A percentile compares a stretch with the other conserved stretches of the same genome.
These are phyloP conservation scores for Aplodontia rufa DNA, from an alignment of 2,113 vertebrate species.

Conservation along the genomic window DNA sequence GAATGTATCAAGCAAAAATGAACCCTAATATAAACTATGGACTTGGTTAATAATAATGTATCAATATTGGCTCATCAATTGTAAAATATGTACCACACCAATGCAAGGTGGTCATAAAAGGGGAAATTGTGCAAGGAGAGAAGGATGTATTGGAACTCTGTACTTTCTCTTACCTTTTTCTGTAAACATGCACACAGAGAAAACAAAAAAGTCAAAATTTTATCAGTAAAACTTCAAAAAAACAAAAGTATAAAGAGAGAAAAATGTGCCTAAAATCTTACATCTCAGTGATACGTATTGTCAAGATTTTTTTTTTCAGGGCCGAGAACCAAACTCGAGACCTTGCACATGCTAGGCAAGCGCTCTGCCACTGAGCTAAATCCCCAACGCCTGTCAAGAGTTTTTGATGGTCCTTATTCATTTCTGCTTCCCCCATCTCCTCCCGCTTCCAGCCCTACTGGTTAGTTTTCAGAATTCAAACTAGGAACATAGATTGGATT, in stretches of 20 bases:
- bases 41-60: constrained; percentile 13
- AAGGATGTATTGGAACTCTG: neutral
- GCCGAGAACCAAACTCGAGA: too few species aligned
- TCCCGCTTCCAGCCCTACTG: rapidly evolving
- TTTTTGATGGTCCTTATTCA: neutral
- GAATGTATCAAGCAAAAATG: neutral
- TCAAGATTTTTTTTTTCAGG: neutral
- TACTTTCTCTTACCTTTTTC: neutral
- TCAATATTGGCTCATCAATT: neutral
- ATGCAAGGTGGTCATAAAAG: neutral
- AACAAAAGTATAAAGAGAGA: neutral
- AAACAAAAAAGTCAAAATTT: neutral
- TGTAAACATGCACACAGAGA: neutral
- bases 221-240: neutral
- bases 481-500: neutral
- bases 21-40: neutral
- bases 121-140: neutral
- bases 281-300: neutral
- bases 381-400: too few species aligned
- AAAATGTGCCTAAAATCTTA: neutral
- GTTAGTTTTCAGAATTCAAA: neutral
- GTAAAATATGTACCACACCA: neutral
- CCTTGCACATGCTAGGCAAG: too few species aligned
- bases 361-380: too few species aligned
- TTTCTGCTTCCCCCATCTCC: neutral